A percentile compares a stretch with the other conserved stretches of the same genome.
phyloP scores from a whole-genome alignment of 2,888 invertebrate species.

The Salpingus planirostris region DNA sequence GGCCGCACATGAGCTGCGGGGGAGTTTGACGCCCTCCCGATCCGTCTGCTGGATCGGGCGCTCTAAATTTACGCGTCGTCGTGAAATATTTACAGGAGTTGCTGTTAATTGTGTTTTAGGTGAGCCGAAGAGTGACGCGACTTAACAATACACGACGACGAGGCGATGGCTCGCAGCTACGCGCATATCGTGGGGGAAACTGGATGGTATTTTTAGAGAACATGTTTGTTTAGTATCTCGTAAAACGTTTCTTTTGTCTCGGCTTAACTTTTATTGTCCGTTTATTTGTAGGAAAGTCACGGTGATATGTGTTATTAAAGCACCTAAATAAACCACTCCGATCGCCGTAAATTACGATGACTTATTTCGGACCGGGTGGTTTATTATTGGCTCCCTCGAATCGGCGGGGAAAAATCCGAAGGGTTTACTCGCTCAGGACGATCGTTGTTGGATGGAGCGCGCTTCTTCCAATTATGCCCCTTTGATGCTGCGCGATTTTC shows the following conservation, averaged over 20 bases:
- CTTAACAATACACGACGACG: constrained; percentile 20
- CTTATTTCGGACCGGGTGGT: too few species aligned
- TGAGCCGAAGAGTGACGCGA: constrained; percentile 21
- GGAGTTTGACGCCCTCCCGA: too few species aligned
- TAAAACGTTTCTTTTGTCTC: constrained; percentile 21
- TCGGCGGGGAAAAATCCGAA: too few species aligned
- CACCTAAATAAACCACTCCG: constrained; percentile 15
- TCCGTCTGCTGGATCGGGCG: too few species aligned
- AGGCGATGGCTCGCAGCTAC: constrained; percentile 10
- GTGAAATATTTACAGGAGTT: constrained; percentile 20
- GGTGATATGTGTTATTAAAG: constrained; percentile 17
- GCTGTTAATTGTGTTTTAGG: constrained; percentile 23
- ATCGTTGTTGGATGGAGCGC: too few species aligned
- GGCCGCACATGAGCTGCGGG: too few species aligned
- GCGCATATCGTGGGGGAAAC: constrained; percentile 5
- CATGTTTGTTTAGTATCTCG: constrained; percentile 22
- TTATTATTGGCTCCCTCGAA: too few species aligned
- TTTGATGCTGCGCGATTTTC: constrained; percentile 17
- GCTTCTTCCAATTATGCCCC: constrained; percentile 11
- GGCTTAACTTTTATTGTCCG: constrained; percentile 20
- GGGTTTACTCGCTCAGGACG: too few species aligned
- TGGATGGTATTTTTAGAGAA: constrained; percentile 21
- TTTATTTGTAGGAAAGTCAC: constrained; percentile 23
- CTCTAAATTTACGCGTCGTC: neutral
- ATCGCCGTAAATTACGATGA: constrained; percentile 11